Conservation (phyloP, 2,888 invertebrate genomes). For the Nomada lathburiana region DNA sequence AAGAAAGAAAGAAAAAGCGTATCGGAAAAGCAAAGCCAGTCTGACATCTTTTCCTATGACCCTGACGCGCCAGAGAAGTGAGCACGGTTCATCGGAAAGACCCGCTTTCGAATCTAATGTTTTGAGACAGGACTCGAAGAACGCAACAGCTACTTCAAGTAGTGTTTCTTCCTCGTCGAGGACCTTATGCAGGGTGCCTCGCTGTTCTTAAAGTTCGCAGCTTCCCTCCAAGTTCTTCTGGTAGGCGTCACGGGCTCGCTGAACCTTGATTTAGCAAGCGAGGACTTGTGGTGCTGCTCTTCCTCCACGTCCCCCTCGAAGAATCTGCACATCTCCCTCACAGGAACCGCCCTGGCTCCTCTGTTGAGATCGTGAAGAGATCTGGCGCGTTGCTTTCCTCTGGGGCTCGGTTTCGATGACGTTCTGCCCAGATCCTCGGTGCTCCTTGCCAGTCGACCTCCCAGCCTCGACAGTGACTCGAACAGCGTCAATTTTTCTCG, state of each 20-base stretch:
- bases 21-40: background rate
- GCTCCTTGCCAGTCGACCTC: conserved; percentile 87
- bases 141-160: conserved; percentile 65
- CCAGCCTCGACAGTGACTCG: conserved; percentile 88
- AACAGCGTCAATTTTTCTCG: conserved; percentile 89
- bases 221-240: conserved; percentile 67
- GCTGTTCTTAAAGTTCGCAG: conserved; percentile 41
- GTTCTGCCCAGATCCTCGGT: conserved; percentile 87
- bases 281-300: conserved; percentile 44
- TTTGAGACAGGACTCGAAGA: background rate
- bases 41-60: background rate
- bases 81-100: conserved; percentile 16
- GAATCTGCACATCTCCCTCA: conserved; percentile 89
- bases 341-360: conserved; percentile 85
- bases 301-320: conserved; percentile 86
- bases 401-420: conserved; percentile 84
- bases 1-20: too few relatives aligned
- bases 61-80: background rate
- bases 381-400: conserved; percentile 86
- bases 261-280: conserved; percentile 67
- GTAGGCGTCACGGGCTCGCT: conserved; percentile 56
- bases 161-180: conserved; percentile 76
- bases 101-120: conserved; percentile 25
- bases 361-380: conserved; percentile 88
- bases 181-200: conserved; percentile 75